Evolutionary conservation across 2,797 vertebrate species (phyloP), one percentile per base, ranked within the genome.

Genomic region (Crotalus adamanteus): DNA sequence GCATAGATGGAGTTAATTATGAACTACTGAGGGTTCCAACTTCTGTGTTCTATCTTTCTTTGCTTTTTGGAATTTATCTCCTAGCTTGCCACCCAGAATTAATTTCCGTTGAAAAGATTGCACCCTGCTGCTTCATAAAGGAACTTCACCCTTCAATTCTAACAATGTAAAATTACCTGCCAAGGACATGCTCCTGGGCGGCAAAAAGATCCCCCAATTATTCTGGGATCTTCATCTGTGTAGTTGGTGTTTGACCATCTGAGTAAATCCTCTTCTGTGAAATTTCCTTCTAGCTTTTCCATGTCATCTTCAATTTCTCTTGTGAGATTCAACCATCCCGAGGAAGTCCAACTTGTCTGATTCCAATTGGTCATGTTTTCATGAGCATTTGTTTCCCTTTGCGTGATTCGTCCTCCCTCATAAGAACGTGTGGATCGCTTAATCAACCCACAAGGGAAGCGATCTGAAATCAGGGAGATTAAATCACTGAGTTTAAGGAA

Each of bases 131-230:
- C 7, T 69, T 89, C 51, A 51, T 85, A 59, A 59, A 60, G 22
- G 28, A 47, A 47, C 28, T 2, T 13, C 18, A 31, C 55, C 22
- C 53, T 73, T 26, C 47, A 28, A 57, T 42, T 47, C 51, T 22
- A 73, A 73, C 18, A 65, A 42, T 14, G 83, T 55, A 42, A 60
- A 22, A 9, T 53, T 95, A 97, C 97, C 97, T 97, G 97, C 97
- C 96, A 97, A 47, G 97, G 97, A 65, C 97, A 98, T 5, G 96
- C 92, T 7, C 97, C 97, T 12, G 51, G 90, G 6, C 55, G 94
- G 86, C 97, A 97, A 3, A 95, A 18, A 0, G n/a, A 88, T 90
- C 94, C 95, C 90, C 97, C 96, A 0, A 22, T 85, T 91, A 97
- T 37, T 91, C 93, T 96, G 57, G 47, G 0, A 42, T 0, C 3